Conservation (phyloP, 2,113 vertebrate genomes). For the Eudyptes chrysolophus region DNA sequence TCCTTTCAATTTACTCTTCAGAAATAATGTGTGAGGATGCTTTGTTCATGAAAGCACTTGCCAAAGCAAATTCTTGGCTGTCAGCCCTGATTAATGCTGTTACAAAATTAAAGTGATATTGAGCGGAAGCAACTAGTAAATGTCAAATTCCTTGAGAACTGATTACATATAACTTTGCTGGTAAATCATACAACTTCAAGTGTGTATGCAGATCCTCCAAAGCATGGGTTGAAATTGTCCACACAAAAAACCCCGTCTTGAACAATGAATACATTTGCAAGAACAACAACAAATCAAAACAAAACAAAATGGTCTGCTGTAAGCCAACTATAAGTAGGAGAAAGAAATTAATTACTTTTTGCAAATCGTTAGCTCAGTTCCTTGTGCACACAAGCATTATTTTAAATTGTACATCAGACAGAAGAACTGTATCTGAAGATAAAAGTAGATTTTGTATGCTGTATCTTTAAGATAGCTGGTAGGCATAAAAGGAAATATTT, state of each 20-base stretch:
- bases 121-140: neutral
- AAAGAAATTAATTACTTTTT: neutral
- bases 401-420: neutral
- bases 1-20: neutral
- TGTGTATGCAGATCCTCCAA: neutral
- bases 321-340: neutral
- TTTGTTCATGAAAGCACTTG: neutral
- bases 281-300: neutral
- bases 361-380: neutral
- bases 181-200: neutral
- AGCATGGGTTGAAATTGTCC: neutral
- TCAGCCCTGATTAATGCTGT: neutral
- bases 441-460: neutral
- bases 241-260: rapidly evolving
- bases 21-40: neutral
- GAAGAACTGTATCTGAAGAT: neutral
- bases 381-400: neutral
- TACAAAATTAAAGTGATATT: neutral
- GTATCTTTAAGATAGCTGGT: neutral
- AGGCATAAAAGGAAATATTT: neutral
- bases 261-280: neutral
- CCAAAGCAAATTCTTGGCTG: neutral
- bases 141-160: neutral
- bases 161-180: neutral
- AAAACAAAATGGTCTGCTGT: neutral